These are phyloP conservation scores for Portunus trituberculatus DNA, from an alignment of 1,140 invertebrate genomes.

Conservation along the genomic window DNA sequence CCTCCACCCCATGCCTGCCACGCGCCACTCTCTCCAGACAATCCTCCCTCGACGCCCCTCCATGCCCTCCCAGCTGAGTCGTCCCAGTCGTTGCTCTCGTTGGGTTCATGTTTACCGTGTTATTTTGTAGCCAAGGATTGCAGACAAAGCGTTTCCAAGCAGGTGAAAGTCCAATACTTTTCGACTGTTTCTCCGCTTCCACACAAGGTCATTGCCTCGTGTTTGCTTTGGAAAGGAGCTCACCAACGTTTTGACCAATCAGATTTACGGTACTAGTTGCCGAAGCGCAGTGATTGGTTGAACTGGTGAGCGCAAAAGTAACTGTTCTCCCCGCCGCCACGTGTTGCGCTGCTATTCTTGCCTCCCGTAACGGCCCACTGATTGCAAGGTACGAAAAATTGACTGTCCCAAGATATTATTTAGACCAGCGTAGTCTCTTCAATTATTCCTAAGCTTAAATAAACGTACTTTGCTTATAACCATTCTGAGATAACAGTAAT, in stretches of 20 bases:
- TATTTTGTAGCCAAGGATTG: neutral
- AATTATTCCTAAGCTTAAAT: neutral
- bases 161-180: neutral
- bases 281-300: neutral
- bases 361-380: neutral
- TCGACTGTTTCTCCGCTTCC: neutral
- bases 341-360: neutral
- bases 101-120: neutral
- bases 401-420: neutral
- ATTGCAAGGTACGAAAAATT: neutral
- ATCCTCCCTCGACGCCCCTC: neutral
- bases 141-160: neutral
- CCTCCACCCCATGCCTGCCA: neutral
- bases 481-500: no score
- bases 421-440: neutral
- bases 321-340: neutral
- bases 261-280: neutral
- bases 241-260: neutral
- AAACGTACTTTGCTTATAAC: no score
- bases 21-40: neutral
- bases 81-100: neutral
- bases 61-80: neutral
- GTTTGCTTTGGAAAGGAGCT: neutral
- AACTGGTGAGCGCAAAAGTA: neutral
- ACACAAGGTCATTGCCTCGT: neutral